Conservation (phyloP, 2,888 invertebrate species). For the Myopa tessellatipennis region DNA sequence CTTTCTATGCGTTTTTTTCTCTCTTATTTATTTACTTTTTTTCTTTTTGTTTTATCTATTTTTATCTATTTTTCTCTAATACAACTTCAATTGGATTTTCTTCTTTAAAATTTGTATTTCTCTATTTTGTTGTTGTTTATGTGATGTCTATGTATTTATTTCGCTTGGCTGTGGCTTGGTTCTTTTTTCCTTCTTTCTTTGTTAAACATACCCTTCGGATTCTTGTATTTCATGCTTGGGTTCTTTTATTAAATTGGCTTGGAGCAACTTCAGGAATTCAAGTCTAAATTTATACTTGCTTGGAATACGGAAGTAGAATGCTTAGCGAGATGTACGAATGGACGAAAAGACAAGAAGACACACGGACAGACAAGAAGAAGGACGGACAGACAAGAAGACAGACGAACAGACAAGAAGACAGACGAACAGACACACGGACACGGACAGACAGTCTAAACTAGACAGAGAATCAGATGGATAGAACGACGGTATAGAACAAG, state of each 20-base stretch:
- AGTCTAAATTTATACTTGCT: constrained; percentile 32
- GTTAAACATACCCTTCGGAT: constrained; percentile 33
- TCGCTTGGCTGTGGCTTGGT: constrained; percentile 2
- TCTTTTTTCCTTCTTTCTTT: neutral
- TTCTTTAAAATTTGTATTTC: neutral
- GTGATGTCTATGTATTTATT: neutral
- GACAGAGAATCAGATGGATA: neutral
- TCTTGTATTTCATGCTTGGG: constrained; percentile 34
- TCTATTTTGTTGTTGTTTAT: neutral
- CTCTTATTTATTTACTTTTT: neutral
- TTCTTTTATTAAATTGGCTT: constrained; percentile 34
- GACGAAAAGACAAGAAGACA: neutral
- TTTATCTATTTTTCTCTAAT: neutral
- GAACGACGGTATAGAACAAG: neutral
- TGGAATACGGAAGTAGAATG: constrained; percentile 37
- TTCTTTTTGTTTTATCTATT: neutral
- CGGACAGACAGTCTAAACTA: neutral
- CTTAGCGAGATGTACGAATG: constrained; percentile 10
- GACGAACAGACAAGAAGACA: neutral
- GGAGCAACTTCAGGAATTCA: constrained; percentile 19
- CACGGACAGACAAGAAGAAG: neutral
- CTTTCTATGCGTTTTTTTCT: neutral
- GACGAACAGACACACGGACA: neutral
- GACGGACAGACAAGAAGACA: neutral
- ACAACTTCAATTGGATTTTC: neutral